These are phyloP conservation scores for Elgaria multicarinata DNA, from an alignment of 2,113 vertebrate genomes.

Conservation along the genomic window DNA sequence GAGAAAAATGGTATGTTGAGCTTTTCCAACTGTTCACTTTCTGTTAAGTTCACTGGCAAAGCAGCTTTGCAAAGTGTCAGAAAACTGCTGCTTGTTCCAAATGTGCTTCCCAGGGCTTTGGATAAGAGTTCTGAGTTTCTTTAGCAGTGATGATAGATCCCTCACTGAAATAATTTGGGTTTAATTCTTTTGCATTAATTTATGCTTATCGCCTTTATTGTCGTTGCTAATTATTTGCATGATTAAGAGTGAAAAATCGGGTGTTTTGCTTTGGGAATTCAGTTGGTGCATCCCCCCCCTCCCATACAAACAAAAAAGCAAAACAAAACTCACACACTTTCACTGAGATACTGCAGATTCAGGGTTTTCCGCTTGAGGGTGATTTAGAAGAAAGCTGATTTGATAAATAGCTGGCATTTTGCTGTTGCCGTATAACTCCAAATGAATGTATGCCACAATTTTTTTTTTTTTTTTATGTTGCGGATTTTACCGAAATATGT, in stretches of 20 bases:
- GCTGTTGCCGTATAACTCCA: neutral
- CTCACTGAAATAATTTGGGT: neutral
- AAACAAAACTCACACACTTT: too few species aligned
- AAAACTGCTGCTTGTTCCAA: neutral
- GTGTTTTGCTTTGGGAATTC: too few species aligned
- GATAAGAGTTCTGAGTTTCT: neutral
- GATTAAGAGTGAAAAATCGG: neutral
- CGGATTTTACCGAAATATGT: too few species aligned
- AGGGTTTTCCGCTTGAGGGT: neutral
- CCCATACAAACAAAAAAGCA: too few species aligned
- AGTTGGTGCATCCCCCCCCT: too few species aligned
- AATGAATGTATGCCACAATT: neutral
- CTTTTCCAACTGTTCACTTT: slow-evolving; percentile 27
- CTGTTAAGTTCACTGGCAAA: neutral
- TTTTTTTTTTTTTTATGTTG: neutral
- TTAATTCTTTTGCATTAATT: neutral
- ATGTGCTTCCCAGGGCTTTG: neutral
- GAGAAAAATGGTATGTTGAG: slow-evolving; percentile 12
- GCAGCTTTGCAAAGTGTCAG: neutral
- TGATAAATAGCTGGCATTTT: neutral
- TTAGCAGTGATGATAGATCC: neutral
- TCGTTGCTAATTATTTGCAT: neutral
- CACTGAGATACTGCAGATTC: too few species aligned
- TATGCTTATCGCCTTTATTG: neutral
- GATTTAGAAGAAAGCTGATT: neutral